Conservation (phyloP, 2,888 invertebrate species). For the Pammene fasciana region DNA sequence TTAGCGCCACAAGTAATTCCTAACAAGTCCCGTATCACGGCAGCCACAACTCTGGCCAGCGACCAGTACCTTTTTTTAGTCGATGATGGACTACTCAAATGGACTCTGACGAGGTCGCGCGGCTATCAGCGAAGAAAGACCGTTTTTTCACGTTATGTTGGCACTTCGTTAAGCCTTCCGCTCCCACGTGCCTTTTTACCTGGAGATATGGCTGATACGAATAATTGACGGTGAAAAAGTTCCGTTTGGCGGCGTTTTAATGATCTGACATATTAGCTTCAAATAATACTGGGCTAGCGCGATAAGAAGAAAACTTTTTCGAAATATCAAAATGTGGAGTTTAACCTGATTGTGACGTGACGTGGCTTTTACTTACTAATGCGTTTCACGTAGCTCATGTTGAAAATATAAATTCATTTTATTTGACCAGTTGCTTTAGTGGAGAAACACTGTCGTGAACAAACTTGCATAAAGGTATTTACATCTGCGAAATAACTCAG, state of each 20-base stretch:
- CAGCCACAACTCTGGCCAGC: no score
- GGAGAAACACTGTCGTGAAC: no score
- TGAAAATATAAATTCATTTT: no score
- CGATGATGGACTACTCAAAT: slow-evolving; percentile 5
- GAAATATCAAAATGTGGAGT: not conserved
- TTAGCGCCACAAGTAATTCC: no score
- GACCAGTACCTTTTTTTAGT: not conserved
- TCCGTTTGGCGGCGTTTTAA: slow-evolving; percentile 38
- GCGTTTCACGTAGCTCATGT: not conserved
- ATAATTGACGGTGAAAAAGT: slow-evolving; percentile 35
- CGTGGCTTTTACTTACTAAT: no score
- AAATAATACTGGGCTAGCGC: not conserved
- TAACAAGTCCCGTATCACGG: no score
- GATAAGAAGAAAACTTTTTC: not conserved
- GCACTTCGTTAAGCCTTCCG: slow-evolving; percentile 49
- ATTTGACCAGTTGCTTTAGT: no score
- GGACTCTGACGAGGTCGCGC: slow-evolving; percentile 64
- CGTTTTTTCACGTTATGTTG: slow-evolving; percentile 47
- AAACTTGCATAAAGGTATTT: no score
- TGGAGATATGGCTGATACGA: slow-evolving; percentile 38
- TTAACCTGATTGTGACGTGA: not conserved
- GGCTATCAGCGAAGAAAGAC: slow-evolving; percentile 45
- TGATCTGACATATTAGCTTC: slow-evolving; percentile 11
- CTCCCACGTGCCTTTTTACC: slow-evolving; percentile 50
- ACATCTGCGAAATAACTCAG: no score